Percentiles rank a stretch among this genome's conserved stretches.
These are phyloP conservation scores for Bubo scandiacus DNA, from an alignment of 2,113 vertebrate species.

Conservation along the genomic window DNA sequence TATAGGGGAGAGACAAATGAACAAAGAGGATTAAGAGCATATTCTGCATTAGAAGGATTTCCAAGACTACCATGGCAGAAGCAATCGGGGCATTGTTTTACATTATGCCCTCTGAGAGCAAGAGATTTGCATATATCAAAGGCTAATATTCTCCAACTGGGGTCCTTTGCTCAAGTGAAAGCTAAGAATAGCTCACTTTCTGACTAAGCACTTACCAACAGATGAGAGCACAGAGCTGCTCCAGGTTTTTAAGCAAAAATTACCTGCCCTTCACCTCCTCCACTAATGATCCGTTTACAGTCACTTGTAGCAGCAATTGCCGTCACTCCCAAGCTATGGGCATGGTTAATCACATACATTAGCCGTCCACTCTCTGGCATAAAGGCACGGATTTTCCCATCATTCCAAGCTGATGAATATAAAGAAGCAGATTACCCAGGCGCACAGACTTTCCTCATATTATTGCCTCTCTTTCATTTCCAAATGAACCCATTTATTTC, in stretches of 20 bases:
- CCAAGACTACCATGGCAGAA: not conserved
- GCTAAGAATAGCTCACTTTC: not conserved
- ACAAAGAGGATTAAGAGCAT: not conserved
- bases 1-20: not conserved
- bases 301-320: slow-evolving; percentile 81
- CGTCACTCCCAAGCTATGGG: slow-evolving; percentile 82
- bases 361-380: slow-evolving; percentile 80
- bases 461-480: not conserved
- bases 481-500: not conserved
- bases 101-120: not conserved
- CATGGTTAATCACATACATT: slow-evolving; percentile 75
- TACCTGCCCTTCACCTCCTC: slow-evolving; percentile 89
- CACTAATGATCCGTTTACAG: slow-evolving; percentile 83
- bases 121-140: not conserved
- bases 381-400: slow-evolving; percentile 86
- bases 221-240: not conserved
- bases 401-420: slow-evolving; percentile 80
- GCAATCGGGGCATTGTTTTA: not conserved
- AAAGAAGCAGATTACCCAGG: not conserved
- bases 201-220: not conserved
- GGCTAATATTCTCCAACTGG: not conserved
- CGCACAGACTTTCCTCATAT: not conserved
- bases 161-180: not conserved
- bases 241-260: not conserved
- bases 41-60: not conserved